Conservation (phyloP, 1,140 invertebrate species). For the Uloborus diversus region DNA sequence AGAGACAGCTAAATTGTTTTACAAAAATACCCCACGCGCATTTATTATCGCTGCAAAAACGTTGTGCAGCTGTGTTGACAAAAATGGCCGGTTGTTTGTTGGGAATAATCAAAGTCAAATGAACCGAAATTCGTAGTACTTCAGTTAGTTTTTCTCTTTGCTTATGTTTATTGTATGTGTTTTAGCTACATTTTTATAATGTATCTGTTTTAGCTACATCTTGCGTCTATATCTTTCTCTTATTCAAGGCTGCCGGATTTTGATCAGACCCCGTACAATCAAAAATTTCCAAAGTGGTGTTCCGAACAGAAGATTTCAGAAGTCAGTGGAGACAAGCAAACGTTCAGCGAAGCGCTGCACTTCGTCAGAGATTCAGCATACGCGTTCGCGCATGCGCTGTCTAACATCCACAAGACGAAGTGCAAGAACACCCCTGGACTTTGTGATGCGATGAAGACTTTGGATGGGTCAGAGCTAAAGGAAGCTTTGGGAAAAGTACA, state of each 20-base stretch:
- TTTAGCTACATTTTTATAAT: too few relatives aligned
- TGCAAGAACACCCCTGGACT: constrained; percentile 66
- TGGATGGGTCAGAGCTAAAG: constrained; percentile 66
- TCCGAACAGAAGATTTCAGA: constrained; percentile 27
- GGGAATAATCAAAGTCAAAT: too few relatives aligned
- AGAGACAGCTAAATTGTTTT: too few relatives aligned
- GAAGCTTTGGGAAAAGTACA: constrained; percentile 68
- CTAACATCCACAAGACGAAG: constrained; percentile 65
- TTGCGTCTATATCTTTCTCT: too few relatives aligned
- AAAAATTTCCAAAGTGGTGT: constrained; percentile 57
- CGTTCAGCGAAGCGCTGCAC: constrained; percentile 68
- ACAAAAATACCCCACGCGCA: too few relatives aligned
- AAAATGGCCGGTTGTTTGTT: too few relatives aligned
- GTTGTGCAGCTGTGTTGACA: too few relatives aligned
- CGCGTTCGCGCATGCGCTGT: constrained; percentile 69
- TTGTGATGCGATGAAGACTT: constrained; percentile 65
- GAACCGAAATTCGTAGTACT: too few relatives aligned
- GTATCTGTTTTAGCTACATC: too few relatives aligned
- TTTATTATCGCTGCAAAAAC: too few relatives aligned
- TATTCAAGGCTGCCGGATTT: constrained; percentile 59
- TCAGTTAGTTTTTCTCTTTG: too few relatives aligned
- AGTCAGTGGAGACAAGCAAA: constrained; percentile 65
- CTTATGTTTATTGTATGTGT: too few relatives aligned
- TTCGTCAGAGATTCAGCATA: constrained; percentile 71
- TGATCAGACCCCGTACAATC: constrained; percentile 56